These are phyloP conservation scores for Calyptomena viridis DNA, from an alignment of 2,113 vertebrate genomes.

Conservation along the genomic window DNA sequence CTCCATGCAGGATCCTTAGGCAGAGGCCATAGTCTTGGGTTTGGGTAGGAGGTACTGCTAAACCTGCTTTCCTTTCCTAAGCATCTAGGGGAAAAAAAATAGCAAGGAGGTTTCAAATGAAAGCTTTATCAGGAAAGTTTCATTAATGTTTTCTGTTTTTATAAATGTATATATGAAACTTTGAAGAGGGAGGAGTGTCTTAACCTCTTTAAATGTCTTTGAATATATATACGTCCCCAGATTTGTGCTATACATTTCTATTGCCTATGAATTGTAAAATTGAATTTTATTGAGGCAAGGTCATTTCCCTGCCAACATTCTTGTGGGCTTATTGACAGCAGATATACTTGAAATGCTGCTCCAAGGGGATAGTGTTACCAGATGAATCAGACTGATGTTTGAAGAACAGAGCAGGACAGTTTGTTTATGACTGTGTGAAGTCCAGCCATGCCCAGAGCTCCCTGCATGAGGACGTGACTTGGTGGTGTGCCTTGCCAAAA, in stretches of 20 bases:
- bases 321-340: background rate
- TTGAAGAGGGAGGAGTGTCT: background rate
- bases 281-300: background rate
- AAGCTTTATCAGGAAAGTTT: background rate
- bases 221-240: background rate
- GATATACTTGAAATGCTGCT: background rate
- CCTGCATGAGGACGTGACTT: accelerated
- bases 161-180: background rate
- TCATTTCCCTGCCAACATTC: background rate
- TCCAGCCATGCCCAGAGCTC: accelerated
- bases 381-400: background rate
- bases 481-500: background rate
- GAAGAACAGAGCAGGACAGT: background rate
- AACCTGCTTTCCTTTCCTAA: background rate
- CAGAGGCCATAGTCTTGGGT: background rate
- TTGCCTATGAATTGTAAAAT: background rate
- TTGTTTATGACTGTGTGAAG: background rate
- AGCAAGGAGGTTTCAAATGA: background rate
- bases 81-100: background rate
- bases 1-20: background rate
- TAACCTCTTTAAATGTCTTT: background rate
- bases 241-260: background rate
- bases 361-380: background rate
- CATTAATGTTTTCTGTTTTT: background rate
- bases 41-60: background rate